These are phyloP conservation scores for Calephelis perditalis DNA, from an alignment of 2,888 invertebrate species.

Conservation along the genomic window DNA sequence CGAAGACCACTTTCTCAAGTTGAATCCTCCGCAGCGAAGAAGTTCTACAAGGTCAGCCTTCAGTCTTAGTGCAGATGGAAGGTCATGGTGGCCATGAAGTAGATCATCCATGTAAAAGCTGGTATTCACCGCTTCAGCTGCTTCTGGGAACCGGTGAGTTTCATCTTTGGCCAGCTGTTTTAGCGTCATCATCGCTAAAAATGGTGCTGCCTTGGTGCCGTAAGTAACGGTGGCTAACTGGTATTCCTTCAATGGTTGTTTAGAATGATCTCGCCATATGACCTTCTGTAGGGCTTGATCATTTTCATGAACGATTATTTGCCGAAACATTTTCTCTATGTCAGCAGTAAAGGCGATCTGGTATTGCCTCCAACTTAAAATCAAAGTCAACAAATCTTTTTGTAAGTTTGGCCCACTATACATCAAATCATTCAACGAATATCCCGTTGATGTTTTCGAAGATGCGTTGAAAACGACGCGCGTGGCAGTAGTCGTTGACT, in stretches of 20 bases:
- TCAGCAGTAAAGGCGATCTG: constrained; percentile 7
- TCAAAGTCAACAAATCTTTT: constrained; percentile 8
- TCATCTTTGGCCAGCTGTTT: constrained; percentile 25
- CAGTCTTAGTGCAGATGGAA: not conserved
- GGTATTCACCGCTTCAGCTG: constrained; percentile 1
- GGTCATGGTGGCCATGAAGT: not conserved
- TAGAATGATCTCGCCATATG: not conserved
- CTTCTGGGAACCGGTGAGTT: constrained; percentile 18
- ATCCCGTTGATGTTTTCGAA: constrained; percentile 13
- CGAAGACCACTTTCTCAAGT: constrained; percentile 15
- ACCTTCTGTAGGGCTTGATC: not conserved
- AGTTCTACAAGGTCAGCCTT: constrained; percentile 9
- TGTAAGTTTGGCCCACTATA: not conserved
- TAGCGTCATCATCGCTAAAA: constrained; percentile 31
- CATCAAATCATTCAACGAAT: not conserved
- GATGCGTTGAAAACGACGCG: constrained; percentile 11
- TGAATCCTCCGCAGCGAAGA: constrained; percentile 12
- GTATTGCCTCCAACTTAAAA: constrained; percentile 12
- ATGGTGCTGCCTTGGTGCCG: constrained; percentile 28
- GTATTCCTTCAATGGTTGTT: constrained; percentile 14
- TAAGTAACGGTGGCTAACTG: constrained; percentile 18
- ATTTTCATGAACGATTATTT: not conserved
- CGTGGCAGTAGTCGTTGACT: constrained; percentile 15
- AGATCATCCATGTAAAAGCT: constrained; percentile 23
- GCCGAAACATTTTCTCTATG: constrained; percentile 3